Evolutionary conservation across 2,888 invertebrate species (phyloP).

Genomic region (Ischnus inquisitorius): DNA sequence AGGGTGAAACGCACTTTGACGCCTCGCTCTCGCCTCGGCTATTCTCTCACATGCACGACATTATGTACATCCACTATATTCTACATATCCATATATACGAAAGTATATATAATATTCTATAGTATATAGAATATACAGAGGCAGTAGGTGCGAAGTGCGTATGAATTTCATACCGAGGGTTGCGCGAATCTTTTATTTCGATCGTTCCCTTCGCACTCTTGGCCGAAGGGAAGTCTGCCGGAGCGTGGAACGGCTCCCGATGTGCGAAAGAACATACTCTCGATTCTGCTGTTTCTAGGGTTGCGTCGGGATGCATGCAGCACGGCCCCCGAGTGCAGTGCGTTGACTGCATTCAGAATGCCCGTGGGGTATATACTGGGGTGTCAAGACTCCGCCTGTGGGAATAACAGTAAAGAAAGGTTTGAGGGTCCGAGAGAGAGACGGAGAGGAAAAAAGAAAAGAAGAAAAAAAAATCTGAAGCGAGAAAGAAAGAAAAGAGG

Average conservation of each 20-base stretch:
- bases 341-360: slow-evolving; percentile 74
- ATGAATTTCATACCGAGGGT: slow-evolving; percentile 80
- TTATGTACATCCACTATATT: background rate
- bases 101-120: slow-evolving; percentile 26
- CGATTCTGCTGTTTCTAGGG: slow-evolving; percentile 73
- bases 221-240: slow-evolving; percentile 60
- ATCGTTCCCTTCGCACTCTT: slow-evolving; percentile 62
- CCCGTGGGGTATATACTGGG: slow-evolving; percentile 68
- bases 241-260: slow-evolving; percentile 56
- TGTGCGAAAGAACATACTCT: slow-evolving; percentile 54
- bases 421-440: slow-evolving; percentile 73
- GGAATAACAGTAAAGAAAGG: slow-evolving; percentile 74
- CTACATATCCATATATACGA: slow-evolving; percentile 8
- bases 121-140: background rate
- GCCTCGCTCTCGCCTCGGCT: slow-evolving; percentile 70
- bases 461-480: slow-evolving; percentile 36
- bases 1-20: slow-evolving; percentile 75
- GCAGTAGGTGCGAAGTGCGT: slow-evolving; percentile 79
- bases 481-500: slow-evolving; percentile 54
- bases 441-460: slow-evolving; percentile 60
- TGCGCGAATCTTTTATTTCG: slow-evolving; percentile 71
- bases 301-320: slow-evolving; percentile 61
- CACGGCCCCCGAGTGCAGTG: slow-evolving; percentile 72
- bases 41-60: slow-evolving; percentile 31
- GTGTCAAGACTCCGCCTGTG: slow-evolving; percentile 75